phyloP scores from a whole-genome alignment of 1,140 invertebrate genomes.

The Leptopilina clavipes region DNA sequence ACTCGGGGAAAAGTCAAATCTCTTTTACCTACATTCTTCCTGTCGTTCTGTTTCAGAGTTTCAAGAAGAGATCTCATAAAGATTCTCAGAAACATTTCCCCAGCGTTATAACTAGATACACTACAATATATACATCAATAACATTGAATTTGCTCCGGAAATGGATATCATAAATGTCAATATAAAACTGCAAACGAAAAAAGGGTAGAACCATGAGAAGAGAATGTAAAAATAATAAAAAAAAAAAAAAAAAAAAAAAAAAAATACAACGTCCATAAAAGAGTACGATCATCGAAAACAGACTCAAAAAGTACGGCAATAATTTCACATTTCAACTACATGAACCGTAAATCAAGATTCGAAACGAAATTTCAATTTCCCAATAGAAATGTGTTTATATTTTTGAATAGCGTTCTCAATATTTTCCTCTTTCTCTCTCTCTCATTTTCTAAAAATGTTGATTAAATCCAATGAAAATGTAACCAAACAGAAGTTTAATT shows the following conservation, averaged over 20 bases:
- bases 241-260: neutral
- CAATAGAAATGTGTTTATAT: neutral
- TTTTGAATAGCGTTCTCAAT: too few species aligned
- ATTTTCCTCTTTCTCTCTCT: too few species aligned
- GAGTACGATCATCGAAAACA: constrained; percentile 14
- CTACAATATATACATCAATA: constrained; percentile 1
- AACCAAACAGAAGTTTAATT: too few species aligned
- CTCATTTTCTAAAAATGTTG: too few species aligned
- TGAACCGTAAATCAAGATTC: neutral
- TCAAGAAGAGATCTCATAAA: constrained; percentile 6
- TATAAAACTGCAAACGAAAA: constrained; percentile 5
- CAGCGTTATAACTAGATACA: neutral
- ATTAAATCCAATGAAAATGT: too few species aligned
- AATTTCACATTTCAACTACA: neutral
- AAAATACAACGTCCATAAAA: neutral
- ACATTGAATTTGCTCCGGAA: constrained; percentile 4
- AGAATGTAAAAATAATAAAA: neutral
- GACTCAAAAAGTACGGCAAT: constrained; percentile 3
- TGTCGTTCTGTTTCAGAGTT: constrained; percentile 8
- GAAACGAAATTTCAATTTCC: constrained; percentile 2
- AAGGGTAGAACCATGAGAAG: neutral
- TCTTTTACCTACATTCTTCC: constrained; percentile 20
- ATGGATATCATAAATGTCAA: constrained; percentile 26
- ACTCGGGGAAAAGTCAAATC: constrained; percentile 16
- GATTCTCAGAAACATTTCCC: constrained; percentile 18